Evolutionary conservation across 1,140 invertebrate genomes (phyloP), one percentile per base, ranked within the genome.

Genomic region (Drosophila funebris): DNA sequence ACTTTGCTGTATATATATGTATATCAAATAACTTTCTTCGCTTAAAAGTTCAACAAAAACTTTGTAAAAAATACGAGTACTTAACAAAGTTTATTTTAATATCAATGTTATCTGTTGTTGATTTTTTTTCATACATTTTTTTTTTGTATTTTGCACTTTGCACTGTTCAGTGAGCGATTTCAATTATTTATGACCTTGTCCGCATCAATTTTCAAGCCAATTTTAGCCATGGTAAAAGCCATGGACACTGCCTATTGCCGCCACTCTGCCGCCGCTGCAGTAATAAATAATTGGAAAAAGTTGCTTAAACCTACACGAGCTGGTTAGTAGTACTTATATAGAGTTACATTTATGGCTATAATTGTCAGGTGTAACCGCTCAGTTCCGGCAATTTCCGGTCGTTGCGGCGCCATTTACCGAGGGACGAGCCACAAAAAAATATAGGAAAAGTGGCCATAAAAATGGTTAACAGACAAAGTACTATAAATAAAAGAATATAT

Each of bases 311-410:
- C 50, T 27, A 31, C 37, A 41, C 20, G 4, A 31, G 4, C 18
- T 20, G n/a, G 24, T 11, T 20, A 31, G 20, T 36, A 57, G 20
- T 36, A 57, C 48, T 52, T 36, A 13, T 66, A 36, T 60, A 53
- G 56, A 58, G 31, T 67, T 22, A 73, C 73, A 60, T 54, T 80
- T 80, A 81, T 74, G 58, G 69, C 64, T 71, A 87, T 84, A 84
- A 87, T 87, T 87, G 81, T 87, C 82, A 87, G 81, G 81, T 87
- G 82, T 44, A 75, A 72, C 82, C 69, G 68, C 69, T 44, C 67
- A 73, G 73, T 85, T 84, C 76, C 81, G 77, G 77, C 81, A 87
- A 84, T 84, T 84, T 84, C 82, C 81, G 81, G 80, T 52, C 56
- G 36, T 29, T 11, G 41, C 54, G 39, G 14, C 48, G 46, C 29